Base-by-base conservation (phyloP, 2,113 vertebrate species). In the Xenopus laevis region DNA sequence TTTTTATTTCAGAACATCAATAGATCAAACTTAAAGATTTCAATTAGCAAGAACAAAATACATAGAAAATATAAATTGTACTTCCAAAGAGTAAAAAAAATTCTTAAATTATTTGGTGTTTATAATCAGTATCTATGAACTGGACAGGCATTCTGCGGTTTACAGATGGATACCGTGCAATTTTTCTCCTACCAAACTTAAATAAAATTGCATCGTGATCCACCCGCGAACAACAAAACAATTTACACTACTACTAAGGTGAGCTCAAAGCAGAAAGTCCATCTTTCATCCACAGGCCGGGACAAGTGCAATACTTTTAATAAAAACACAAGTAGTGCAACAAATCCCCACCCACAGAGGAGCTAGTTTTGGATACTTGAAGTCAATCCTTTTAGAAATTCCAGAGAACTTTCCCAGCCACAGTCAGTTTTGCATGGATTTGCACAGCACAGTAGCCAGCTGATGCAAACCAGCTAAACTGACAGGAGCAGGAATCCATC, bases 401-500 rank as follows among this genome's bases (percentile, higher is more conserved):
- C 80, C 17, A 61, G 65, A 68, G 79, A 78, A 77, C 82, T 78
- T 45, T 67, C 79, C 79, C 83, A 69, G 85, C 80, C 85, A 91
- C 91, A 80, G 81, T 90, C 93, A 95, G 95, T 95, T 93, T 95
- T 95, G 96, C 94, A 95, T 95, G 93, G 94, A 94, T 97, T 97
- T 96, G 94, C 95, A 97, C 95, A 97, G 93, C 94, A 83, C 58
- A 50, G 66, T 59, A 23, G 73, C 20, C 91, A 87, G 94, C 96
- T 95, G 95, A 89, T 91, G 94, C 96, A 98, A 95, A 93, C 93
- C 94, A 93, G 91, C 96, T 97, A 98, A 98, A 95, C 96, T 95
- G 84, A 79, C 87, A 55, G 93, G 90, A 82, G 88, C 79, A 81
- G 85, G 65, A 7, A 21, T 8, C 10, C 1, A 7, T 10, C 21